phyloP scores from a whole-genome alignment of 2,888 invertebrate genomes.

The Cyaniris semiargus region DNA sequence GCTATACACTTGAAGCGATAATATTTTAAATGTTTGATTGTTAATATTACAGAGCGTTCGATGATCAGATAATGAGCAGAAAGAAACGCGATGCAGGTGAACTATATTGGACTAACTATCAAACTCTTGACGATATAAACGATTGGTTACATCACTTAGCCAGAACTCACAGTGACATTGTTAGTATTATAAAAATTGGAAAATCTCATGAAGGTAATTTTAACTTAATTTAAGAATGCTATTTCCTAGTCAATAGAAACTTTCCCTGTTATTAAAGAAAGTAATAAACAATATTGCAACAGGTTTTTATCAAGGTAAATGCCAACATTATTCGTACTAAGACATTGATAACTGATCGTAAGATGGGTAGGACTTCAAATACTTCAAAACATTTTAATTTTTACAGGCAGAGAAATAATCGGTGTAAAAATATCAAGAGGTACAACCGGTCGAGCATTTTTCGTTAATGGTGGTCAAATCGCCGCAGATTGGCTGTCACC shows the following conservation, averaged over 20 bases:
- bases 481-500: conserved; percentile 89
- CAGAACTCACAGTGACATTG: conserved; percentile 51
- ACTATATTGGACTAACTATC: conserved; percentile 65
- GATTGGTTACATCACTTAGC: conserved; percentile 72
- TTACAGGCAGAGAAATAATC: conserved; percentile 72
- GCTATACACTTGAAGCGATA: too few species aligned
- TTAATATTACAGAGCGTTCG: conserved; percentile 59
- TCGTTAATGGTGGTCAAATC: conserved; percentile 81
- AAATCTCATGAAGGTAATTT: conserved; percentile 61
- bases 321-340: too few species aligned
- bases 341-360: neutral
- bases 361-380: neutral
- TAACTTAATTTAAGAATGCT: neutral
- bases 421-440: conserved; percentile 62
- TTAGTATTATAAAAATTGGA: conserved; percentile 72
- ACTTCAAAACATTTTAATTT: neutral
- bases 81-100: conserved; percentile 52
- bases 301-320: too few species aligned
- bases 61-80: conserved; percentile 60
- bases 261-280: too few species aligned
- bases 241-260: neutral
- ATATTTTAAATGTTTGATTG: neutral
- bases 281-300: too few species aligned
- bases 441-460: conserved; percentile 52
- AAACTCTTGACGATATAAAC: conserved; percentile 73